Evolutionary conservation across 2,888 invertebrate genomes (phyloP).

Genomic region (Neocrepidodera transversa): DNA sequence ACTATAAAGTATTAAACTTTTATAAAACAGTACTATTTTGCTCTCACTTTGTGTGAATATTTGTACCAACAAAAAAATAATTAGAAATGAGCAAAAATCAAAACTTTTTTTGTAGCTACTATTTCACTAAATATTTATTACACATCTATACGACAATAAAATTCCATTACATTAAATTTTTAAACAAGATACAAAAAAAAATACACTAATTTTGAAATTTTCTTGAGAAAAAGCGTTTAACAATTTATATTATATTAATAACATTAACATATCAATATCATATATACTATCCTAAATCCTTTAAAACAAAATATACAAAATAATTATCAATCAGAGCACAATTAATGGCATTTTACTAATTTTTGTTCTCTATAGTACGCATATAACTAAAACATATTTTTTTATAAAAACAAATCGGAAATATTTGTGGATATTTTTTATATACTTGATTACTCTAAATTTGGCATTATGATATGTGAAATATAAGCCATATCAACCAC

Average conservation of each 20-base stretch:
- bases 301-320: conserved; percentile 17
- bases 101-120: too few relatives aligned
- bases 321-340: conserved; percentile 5
- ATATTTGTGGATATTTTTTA: conserved; percentile 14
- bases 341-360: conserved; percentile 7
- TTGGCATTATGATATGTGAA: neutral
- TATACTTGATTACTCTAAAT: neutral
- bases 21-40: too few relatives aligned
- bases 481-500: too few relatives aligned
- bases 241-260: conserved; percentile 5
- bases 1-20: too few relatives aligned
- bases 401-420: neutral
- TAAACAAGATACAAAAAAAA: neutral
- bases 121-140: conserved; percentile 14
- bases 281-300: conserved; percentile 13
- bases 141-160: conserved; percentile 19
- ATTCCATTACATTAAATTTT: conserved; percentile 4
- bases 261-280: conserved; percentile 7
- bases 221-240: conserved; percentile 4
- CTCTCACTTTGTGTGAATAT: too few relatives aligned
- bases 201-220: too few relatives aligned
- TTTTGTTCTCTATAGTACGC: conserved; percentile 11
- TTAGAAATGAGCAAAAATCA: too few relatives aligned
- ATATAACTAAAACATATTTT: neutral
- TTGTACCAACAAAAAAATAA: too few relatives aligned